Conservation (phyloP, 2,113 vertebrate genomes). For the Kryptolebias marmoratus region DNA sequence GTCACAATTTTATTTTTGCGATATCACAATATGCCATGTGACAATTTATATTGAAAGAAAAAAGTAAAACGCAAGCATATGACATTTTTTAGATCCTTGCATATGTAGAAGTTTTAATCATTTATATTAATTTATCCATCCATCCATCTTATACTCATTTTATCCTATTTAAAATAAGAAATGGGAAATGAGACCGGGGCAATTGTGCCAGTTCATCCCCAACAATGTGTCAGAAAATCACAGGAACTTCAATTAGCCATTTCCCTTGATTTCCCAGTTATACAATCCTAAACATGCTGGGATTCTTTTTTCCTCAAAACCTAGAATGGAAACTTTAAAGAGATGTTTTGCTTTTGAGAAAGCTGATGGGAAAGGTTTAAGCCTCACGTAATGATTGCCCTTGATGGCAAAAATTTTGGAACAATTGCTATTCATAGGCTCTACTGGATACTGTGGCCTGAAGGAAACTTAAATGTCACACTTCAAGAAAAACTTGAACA, state of each 20-base stretch:
- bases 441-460: conserved; percentile 18
- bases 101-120: no score
- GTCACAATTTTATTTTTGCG: no score
- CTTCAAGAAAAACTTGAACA: conserved; percentile 32
- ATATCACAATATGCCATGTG: not conserved
- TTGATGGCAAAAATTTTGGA: not conserved
- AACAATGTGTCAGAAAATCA: not conserved
- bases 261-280: not conserved
- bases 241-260: not conserved
- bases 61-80: not conserved
- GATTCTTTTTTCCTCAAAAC: not conserved
- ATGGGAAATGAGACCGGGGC: not conserved
- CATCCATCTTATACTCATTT: not conserved
- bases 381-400: not conserved
- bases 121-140: not conserved
- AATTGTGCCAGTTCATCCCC: not conserved
- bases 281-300: not conserved
- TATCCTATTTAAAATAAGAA: not conserved
- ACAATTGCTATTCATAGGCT: conserved; percentile 10
- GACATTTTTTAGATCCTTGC: not conserved
- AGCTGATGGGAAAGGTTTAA: not conserved
- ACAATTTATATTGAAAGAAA: no score
- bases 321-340: not conserved
- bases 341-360: not conserved
- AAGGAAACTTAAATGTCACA: conserved; percentile 51